Percentiles rank a stretch among this genome's conserved stretches.
These are phyloP conservation scores for Elephas maximus DNA, from an alignment of 2,113 vertebrate genomes.

Conservation along the genomic window DNA sequence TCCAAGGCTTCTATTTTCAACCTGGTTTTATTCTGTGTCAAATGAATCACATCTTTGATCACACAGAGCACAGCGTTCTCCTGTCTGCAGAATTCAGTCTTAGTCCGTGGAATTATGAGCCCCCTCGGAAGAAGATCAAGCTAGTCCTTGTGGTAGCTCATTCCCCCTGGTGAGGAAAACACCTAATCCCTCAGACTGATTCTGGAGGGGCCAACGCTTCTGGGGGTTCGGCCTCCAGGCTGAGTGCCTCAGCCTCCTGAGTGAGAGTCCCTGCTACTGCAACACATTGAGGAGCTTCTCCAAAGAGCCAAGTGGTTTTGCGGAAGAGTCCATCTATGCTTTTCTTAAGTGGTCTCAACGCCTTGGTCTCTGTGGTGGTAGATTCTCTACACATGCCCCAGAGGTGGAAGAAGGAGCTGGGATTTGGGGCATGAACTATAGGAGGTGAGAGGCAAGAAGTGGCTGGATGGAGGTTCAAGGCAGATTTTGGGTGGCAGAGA, in stretches of 20 bases:
- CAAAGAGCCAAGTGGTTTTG: neutral
- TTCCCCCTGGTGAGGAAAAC: slow-evolving; percentile 10
- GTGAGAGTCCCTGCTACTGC: neutral
- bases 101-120: slow-evolving; percentile 19
- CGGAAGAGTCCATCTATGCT: neutral
- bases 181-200: neutral
- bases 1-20: slow-evolving; percentile 74
- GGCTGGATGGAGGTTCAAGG: neutral
- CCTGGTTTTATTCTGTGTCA: slow-evolving; percentile 77
- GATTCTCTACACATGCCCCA: neutral
- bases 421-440: neutral
- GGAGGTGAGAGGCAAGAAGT: neutral
- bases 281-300: neutral
- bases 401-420: neutral
- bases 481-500: too few relatives aligned
- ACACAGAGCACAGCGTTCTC: neutral
- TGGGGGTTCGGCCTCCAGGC: neutral
- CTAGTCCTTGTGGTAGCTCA: neutral
- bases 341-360: neutral
- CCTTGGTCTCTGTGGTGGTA: neutral
- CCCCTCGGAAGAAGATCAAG: slow-evolving; percentile 26
- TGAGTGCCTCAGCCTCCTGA: neutral
- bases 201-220: neutral
- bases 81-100: slow-evolving; percentile 18
- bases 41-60: slow-evolving; percentile 70